Evolutionary conservation across 2,888 invertebrate genomes (phyloP).

Genomic region (Entomobrya multifasciata): DNA sequence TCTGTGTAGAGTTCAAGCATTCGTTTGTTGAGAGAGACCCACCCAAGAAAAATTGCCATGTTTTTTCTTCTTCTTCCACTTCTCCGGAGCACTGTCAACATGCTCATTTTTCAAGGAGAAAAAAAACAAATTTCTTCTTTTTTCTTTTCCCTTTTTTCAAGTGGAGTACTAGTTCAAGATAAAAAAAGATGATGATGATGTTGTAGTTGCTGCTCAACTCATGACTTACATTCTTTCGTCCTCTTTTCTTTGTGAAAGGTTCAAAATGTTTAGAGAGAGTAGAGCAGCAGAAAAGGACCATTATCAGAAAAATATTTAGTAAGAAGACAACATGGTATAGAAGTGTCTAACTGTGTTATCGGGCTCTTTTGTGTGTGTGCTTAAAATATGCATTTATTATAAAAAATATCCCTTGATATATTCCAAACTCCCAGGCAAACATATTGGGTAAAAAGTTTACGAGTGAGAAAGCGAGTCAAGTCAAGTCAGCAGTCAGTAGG

Average conservation of each 20-base stretch:
- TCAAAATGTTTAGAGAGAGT: slow-evolving; percentile 1
- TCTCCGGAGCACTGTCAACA: slow-evolving; percentile 59
- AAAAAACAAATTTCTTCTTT: slow-evolving; percentile 49
- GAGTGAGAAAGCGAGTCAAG: background rate
- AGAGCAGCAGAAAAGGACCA: background rate
- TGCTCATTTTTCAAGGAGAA: slow-evolving; percentile 65
- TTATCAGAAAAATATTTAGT: slow-evolving; percentile 2
- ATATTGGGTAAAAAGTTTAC: too few species aligned
- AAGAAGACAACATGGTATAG: background rate
- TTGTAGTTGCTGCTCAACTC: slow-evolving; percentile 4
- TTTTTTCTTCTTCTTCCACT: background rate
- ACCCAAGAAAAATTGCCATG: slow-evolving; percentile 25
- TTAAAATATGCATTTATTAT: background rate
- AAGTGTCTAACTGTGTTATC: background rate
- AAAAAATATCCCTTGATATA: background rate
- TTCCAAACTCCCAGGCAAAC: background rate
- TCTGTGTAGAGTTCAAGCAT: background rate
- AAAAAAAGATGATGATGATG: background rate
- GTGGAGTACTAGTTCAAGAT: slow-evolving; percentile 17
- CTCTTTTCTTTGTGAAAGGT: background rate
- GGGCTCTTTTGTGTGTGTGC: background rate
- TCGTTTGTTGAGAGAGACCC: background rate
- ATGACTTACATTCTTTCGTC: background rate
- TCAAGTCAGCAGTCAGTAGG: background rate
- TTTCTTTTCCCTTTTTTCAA: slow-evolving; percentile 20